A percentile compares a stretch with the other conserved stretches of the same genome.
phyloP scores from a whole-genome alignment of 2,888 invertebrate genomes.

The Drosophila pseudotakahashii region DNA sequence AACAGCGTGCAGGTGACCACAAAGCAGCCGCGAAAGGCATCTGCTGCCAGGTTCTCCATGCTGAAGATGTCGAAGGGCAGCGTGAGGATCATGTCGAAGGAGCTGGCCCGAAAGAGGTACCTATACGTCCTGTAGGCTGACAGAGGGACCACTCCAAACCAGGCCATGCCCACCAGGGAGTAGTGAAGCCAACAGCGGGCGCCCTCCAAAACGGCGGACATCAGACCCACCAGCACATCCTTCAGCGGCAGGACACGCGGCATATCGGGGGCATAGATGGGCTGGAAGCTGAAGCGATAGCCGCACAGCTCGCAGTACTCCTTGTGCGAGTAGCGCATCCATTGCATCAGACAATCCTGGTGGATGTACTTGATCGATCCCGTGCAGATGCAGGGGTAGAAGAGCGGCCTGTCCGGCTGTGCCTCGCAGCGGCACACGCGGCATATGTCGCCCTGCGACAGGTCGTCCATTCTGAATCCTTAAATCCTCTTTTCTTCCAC shows the following conservation, averaged over 20 bases:
- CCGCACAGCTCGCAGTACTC: slow-evolving; percentile 99
- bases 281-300: slow-evolving; percentile 98
- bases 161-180: slow-evolving; percentile 97
- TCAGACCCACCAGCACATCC: slow-evolving; percentile 95
- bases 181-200: slow-evolving; percentile 99
- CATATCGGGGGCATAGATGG: slow-evolving; percentile 99
- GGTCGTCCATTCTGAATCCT: slow-evolving; percentile 81
- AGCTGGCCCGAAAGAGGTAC: slow-evolving; percentile 95
- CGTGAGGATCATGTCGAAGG: slow-evolving; percentile 91
- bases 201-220: slow-evolving; percentile 95
- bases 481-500: background rate
- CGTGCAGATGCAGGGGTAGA: slow-evolving; percentile 99
- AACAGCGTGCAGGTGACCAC: slow-evolving; percentile 98
- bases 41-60: slow-evolving; percentile 95
- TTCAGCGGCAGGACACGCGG: slow-evolving; percentile 97
- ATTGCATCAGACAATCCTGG: slow-evolving; percentile 98
- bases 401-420: slow-evolving; percentile 94
- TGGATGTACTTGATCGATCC: slow-evolving; percentile 99
- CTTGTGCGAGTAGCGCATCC: slow-evolving; percentile 99
- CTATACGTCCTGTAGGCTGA: slow-evolving; percentile 98
- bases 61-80: slow-evolving; percentile 96
- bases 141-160: slow-evolving; percentile 98
- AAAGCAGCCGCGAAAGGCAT: slow-evolving; percentile 98
- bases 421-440: slow-evolving; percentile 99
- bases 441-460: slow-evolving; percentile 91